These are phyloP conservation scores for Drosophila helvetica DNA, from an alignment of 2,888 invertebrate species.

Conservation along the genomic window DNA sequence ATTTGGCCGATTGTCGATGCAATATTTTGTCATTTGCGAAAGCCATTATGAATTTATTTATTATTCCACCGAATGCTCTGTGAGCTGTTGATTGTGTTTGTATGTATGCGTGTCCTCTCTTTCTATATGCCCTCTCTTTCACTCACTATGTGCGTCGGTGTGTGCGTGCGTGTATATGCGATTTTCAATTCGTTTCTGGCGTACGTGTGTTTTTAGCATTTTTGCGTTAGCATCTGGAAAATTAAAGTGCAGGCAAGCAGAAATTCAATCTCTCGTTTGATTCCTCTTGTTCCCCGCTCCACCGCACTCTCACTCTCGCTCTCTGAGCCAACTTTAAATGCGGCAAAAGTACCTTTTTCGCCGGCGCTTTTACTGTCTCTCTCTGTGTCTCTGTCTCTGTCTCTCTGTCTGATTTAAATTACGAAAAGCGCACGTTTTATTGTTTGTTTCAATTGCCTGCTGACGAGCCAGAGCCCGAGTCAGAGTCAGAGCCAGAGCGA, in stretches of 20 bases:
- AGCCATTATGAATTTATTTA: conserved; percentile 78
- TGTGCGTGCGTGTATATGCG: conserved; percentile 42
- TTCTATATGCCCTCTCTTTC: conserved; percentile 4
- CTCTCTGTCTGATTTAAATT: conserved; percentile 67
- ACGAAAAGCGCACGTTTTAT: conserved; percentile 77
- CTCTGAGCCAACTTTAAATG: conserved; percentile 43
- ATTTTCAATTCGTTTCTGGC: conserved; percentile 60
- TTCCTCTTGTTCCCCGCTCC: conserved; percentile 34
- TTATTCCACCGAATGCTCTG: conserved; percentile 60
- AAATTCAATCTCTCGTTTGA: conserved; percentile 78
- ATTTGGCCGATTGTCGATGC: conserved; percentile 75
- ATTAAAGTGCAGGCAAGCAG: conserved; percentile 77
- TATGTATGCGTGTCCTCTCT: conserved; percentile 15
- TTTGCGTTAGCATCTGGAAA: conserved; percentile 67
- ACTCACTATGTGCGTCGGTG: not conserved
- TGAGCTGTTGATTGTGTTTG: conserved; percentile 65
- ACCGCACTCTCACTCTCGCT: conserved; percentile 11
- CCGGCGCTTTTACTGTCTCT: conserved; percentile 16
- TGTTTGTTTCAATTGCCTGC: conserved; percentile 77
- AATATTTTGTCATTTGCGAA: conserved; percentile 78
- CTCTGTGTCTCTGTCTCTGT: not conserved
- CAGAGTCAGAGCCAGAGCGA: conserved; percentile 21
- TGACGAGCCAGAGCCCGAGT: conserved; percentile 49
- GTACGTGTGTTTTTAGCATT: conserved; percentile 68
- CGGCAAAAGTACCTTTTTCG: conserved; percentile 59